Percentiles rank a stretch among this genome's conserved stretches.
Evolutionary conservation across 2,797 vertebrate species (phyloP).

Genomic region (Sebastolobus alascanus): DNA sequence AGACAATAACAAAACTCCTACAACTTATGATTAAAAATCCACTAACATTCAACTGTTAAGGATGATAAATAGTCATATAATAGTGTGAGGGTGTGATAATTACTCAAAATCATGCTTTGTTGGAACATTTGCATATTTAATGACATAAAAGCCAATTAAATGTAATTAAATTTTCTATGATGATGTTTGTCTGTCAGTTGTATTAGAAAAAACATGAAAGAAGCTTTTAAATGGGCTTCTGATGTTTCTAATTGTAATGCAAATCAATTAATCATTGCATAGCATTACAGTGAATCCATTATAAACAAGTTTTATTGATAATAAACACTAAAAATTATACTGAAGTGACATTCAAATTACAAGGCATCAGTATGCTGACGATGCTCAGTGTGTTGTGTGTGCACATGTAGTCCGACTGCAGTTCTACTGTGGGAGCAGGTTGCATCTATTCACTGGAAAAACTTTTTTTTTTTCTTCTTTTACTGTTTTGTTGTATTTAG

Average conservation of each 20-base stretch:
- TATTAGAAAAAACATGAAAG: background rate
- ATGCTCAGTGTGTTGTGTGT: background rate
- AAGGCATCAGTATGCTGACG: background rate
- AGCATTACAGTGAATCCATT: background rate
- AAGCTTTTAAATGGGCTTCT: background rate
- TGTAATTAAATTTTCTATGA: background rate
- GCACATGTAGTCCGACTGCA: background rate
- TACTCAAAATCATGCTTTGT: background rate
- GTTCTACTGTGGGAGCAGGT: too few species aligned
- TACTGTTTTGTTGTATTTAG: background rate
- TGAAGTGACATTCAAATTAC: background rate
- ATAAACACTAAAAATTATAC: background rate
- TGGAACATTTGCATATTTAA: conserved; percentile 25
- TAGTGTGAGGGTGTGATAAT: background rate
- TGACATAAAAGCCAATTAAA: background rate
- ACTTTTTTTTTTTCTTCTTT: background rate
- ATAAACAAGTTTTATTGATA: background rate
- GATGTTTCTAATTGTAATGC: background rate
- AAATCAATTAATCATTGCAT: background rate
- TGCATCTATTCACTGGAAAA: background rate
- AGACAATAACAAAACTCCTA: background rate
- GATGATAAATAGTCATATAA: background rate
- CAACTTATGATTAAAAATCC: background rate
- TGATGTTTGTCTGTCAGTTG: background rate
- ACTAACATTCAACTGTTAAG: background rate